phyloP scores from a whole-genome alignment of 2,888 invertebrate species.

The Hypercompe scribonia region DNA sequence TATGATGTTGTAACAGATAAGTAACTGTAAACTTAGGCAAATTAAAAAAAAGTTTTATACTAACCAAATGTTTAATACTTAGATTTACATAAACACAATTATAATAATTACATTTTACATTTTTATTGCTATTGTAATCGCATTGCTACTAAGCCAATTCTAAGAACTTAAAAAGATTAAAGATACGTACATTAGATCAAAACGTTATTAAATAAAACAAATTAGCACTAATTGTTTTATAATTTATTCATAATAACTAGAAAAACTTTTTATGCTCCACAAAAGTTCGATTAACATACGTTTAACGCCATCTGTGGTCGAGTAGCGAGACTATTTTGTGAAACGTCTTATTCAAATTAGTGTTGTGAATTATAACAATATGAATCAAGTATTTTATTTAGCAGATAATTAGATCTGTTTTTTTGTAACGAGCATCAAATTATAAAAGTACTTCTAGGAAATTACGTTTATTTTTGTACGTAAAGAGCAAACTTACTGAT shows the following conservation, averaged over 20 bases:
- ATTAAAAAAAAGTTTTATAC: not conserved
- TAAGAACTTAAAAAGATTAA: not conserved
- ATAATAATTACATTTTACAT: not conserved
- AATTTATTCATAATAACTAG: not conserved
- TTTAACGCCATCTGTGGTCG: slow-evolving; percentile 75
- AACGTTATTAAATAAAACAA: not conserved
- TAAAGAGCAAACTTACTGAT: no score
- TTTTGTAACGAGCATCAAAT: no score
- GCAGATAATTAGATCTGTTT: no score
- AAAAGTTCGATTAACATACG: slow-evolving; percentile 36
- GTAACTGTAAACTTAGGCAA: not conserved
- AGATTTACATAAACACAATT: not conserved
- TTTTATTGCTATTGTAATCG: not conserved
- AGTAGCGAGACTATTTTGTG: slow-evolving; percentile 71
- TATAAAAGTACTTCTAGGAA: no score
- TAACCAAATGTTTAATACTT: not conserved
- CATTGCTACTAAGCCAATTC: not conserved
- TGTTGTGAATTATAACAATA: not conserved
- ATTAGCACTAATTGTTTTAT: not conserved
- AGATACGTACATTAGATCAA: not conserved
- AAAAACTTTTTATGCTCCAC: not conserved
- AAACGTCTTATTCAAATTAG: not conserved
- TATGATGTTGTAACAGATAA: not conserved
- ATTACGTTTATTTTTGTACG: no score
- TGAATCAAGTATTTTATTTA: not conserved